Evolutionary conservation across 2,888 invertebrate genomes (phyloP).

Genomic region (Saturnia pavonia): DNA sequence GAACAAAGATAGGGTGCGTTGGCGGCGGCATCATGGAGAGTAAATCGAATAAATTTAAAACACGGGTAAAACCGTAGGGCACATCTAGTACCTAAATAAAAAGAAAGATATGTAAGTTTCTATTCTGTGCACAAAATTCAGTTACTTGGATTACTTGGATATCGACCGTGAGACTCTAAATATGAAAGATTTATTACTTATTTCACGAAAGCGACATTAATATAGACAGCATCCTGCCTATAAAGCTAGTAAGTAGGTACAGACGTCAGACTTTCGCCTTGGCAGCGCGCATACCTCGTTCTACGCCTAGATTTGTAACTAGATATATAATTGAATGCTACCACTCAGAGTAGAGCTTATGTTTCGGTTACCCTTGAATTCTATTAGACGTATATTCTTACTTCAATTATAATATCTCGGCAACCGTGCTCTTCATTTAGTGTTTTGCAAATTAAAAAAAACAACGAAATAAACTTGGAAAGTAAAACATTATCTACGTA

Average conservation of each 20-base stretch:
- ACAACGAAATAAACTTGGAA: no score
- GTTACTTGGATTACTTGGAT: background rate
- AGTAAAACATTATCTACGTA: no score
- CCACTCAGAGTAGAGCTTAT: background rate
- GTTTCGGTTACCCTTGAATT: constrained; percentile 6
- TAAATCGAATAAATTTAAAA: no score
- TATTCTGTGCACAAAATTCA: background rate
- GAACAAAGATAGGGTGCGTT: no score
- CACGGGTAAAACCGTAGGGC: no score
- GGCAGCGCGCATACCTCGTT: constrained; percentile 32
- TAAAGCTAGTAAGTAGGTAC: constrained; percentile 12
- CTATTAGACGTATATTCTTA: background rate
- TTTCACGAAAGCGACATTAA: background rate
- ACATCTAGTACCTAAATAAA: no score
- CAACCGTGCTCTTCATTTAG: no score
- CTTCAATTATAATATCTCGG: background rate
- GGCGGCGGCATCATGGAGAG: no score
- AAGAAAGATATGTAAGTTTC: background rate
- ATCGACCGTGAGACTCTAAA: background rate
- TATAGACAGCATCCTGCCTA: constrained; percentile 8
- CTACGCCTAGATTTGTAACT: constrained; percentile 31
- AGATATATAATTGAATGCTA: constrained; percentile 24
- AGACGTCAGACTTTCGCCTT: constrained; percentile 44
- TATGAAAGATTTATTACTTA: background rate
- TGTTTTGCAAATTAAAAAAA: no score